Percentiles rank a stretch among this genome's conserved stretches.
Conservation (phyloP, 2,888 invertebrate species). For the Drosophila hamatofila region DNA sequence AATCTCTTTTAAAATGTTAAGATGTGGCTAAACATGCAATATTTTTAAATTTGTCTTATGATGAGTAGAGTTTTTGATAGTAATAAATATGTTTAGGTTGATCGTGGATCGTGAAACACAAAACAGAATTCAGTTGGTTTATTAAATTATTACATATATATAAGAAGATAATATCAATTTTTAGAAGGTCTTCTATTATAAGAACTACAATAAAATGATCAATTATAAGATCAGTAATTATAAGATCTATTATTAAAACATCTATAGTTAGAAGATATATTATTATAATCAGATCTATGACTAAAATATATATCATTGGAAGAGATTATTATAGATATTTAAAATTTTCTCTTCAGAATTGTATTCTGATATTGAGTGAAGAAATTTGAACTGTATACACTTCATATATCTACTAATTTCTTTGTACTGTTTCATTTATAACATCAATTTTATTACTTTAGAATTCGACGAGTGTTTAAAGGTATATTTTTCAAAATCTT, state of each 20-base stretch:
- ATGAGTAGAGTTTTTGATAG: no score
- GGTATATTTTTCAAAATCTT: background rate
- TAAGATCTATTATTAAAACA: no score
- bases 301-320: no score
- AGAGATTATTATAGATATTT: background rate
- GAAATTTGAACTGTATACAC: background rate
- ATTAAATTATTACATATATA: background rate
- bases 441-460: background rate
- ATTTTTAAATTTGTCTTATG: background rate
- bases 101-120: no score
- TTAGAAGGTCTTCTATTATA: background rate
- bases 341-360: background rate
- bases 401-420: background rate
- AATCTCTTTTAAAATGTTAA: background rate
- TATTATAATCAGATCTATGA: no score
- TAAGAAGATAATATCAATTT: background rate
- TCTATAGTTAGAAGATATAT: background rate
- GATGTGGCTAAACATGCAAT: background rate
- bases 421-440: background rate
- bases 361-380: background rate
- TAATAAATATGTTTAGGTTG: background rate
- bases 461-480: no score
- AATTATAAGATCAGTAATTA: background rate
- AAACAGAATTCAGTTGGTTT: no score
- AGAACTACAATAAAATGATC: background rate